phyloP scores from a whole-genome alignment of 2,113 vertebrate species.

The Tupaia tana region DNA sequence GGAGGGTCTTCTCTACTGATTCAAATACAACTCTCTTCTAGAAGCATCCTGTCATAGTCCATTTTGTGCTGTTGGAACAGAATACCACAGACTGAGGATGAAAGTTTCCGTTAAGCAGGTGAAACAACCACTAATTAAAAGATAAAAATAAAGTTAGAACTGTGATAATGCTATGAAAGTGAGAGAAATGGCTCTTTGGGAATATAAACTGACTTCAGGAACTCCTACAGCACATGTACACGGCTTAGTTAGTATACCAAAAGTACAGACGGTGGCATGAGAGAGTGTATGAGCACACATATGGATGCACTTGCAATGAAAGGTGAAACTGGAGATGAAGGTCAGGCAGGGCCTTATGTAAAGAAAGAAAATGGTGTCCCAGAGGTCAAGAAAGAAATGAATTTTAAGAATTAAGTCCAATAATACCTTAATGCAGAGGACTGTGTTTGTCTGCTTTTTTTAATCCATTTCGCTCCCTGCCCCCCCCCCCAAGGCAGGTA shows the following conservation, averaged over 20 bases:
- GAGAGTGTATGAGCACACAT: neutral
- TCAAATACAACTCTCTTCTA: neutral
- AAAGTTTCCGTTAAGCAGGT: neutral
- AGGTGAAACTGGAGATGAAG: accelerated
- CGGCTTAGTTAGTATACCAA: neutral
- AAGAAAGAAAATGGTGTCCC: neutral
- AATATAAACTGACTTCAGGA: neutral
- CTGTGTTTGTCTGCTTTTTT: neutral
- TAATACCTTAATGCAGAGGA: neutral
- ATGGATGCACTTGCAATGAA: neutral
- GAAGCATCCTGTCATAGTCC: neutral
- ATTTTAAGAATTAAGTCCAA: neutral
- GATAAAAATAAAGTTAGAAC: neutral
- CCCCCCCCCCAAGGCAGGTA: neutral
- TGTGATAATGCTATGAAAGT: neutral
- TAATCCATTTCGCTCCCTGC: neutral
- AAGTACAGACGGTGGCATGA: neutral
- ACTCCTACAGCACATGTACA: neutral
- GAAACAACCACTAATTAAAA: neutral
- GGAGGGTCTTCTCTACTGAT: neutral
- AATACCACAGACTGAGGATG: neutral
- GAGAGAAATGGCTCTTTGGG: neutral
- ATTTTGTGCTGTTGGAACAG: neutral
- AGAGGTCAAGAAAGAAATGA: neutral
- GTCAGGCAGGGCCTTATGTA: neutral